Percentiles rank a stretch among this genome's conserved stretches.
phyloP scores from a whole-genome alignment of 2,113 vertebrate genomes.

The Progne subis region DNA sequence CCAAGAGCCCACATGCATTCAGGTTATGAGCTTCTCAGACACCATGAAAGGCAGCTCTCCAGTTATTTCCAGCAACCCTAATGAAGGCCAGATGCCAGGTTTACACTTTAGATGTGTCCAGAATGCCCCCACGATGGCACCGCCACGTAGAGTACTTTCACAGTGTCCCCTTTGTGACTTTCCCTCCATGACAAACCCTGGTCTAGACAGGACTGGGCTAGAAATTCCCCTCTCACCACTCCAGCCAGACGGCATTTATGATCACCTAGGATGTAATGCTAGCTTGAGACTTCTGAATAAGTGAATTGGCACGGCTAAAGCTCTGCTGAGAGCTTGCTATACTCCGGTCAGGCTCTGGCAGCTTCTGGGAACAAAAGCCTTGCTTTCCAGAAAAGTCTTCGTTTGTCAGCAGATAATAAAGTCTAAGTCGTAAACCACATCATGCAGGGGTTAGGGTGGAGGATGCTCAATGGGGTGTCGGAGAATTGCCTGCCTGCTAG shows the following conservation, averaged over 20 bases:
- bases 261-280: constrained; percentile 51
- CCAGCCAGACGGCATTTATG: constrained; percentile 52
- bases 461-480: not conserved
- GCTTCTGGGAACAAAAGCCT: constrained; percentile 37
- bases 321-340: not conserved
- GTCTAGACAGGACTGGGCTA: constrained; percentile 60
- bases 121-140: not conserved
- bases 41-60: constrained; percentile 14
- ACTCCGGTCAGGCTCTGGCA: not conserved
- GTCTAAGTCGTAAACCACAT: constrained; percentile 5
- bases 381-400: constrained; percentile 51
- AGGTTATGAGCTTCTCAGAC: constrained; percentile 26
- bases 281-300: constrained; percentile 23
- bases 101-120: not conserved
- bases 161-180: constrained; percentile 8
- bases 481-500: not conserved
- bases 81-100: not conserved
- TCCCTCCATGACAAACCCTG: constrained; percentile 33
- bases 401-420: constrained; percentile 65
- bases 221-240: constrained; percentile 43
- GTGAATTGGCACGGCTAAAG: not conserved
- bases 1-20: constrained; percentile 22
- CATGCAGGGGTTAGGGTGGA: not conserved
- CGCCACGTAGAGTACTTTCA: not conserved
- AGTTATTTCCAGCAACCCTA: constrained; percentile 52